These are phyloP conservation scores for Mamestra configurata DNA, from an alignment of 1,140 invertebrate species.

Conservation along the genomic window DNA sequence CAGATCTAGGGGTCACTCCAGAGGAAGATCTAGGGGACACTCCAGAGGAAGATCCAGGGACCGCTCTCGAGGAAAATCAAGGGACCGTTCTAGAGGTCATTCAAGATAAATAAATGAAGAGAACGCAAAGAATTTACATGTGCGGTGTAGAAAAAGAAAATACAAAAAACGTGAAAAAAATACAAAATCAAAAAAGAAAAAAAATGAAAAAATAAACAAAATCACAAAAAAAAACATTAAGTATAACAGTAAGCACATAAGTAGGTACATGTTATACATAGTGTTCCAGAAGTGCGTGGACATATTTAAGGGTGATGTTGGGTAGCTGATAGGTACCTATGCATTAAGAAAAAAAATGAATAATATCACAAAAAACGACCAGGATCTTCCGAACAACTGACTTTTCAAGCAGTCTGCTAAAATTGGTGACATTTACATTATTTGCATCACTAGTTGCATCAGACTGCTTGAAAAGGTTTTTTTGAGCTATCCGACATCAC, in stretches of 20 bases:
- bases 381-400: too few relatives aligned
- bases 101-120: not conserved
- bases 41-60: constrained; percentile 50
- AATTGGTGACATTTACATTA: too few relatives aligned
- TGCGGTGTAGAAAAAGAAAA: not conserved
- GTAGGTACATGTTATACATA: too few relatives aligned
- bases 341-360: too few relatives aligned
- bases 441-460: too few relatives aligned
- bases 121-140: not conserved
- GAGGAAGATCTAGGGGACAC: constrained; percentile 36
- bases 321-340: too few relatives aligned
- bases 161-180: not conserved
- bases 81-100: constrained; percentile 26
- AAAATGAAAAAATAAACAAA: not conserved
- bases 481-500: too few relatives aligned
- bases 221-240: not conserved
- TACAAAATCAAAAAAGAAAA: not conserved
- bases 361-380: too few relatives aligned
- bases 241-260: not conserved
- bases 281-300: too few relatives aligned
- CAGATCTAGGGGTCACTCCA: constrained; percentile 38
- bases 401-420: too few relatives aligned
- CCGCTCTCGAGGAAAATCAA: constrained; percentile 39
- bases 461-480: too few relatives aligned
- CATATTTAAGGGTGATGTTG: too few relatives aligned